Evolutionary conservation across 2,113 vertebrate genomes (phyloP).

Genomic region (Neomonachus schauinslandi): DNA sequence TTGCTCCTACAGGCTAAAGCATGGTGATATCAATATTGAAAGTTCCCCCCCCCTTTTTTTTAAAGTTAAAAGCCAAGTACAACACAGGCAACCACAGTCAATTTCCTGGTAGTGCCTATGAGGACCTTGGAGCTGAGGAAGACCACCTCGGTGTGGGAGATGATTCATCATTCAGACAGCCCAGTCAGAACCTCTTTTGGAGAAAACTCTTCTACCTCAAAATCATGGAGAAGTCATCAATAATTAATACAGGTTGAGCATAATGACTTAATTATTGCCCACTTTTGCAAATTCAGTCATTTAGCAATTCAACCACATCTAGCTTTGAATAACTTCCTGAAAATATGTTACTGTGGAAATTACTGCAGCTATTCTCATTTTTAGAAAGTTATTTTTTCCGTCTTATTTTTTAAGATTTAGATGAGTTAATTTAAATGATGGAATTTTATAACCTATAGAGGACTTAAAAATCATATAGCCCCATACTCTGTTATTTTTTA

Average conservation of each 20-base stretch:
- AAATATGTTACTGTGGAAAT: slow-evolving; percentile 60
- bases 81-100: slow-evolving; percentile 64
- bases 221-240: slow-evolving; percentile 67
- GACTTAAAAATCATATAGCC: neutral
- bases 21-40: slow-evolving; percentile 56
- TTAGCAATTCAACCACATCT: slow-evolving; percentile 68
- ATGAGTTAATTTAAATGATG: neutral
- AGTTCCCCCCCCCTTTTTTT: neutral
- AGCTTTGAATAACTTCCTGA: slow-evolving; percentile 68
- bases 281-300: slow-evolving; percentile 61
- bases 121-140: slow-evolving; percentile 67
- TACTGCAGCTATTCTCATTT: neutral
- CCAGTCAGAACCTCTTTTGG: neutral
- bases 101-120: slow-evolving; percentile 68
- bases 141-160: slow-evolving; percentile 73
- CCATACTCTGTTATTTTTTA: neutral
- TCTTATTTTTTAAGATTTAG: slow-evolving; percentile 15
- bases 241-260: slow-evolving; percentile 69
- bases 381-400: neutral
- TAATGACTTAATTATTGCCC: slow-evolving; percentile 67
- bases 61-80: slow-evolving; percentile 70
- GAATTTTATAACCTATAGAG: neutral
- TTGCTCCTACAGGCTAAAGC: slow-evolving; percentile 44
- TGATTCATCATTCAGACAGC: slow-evolving; percentile 50
- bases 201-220: slow-evolving; percentile 53